A percentile compares a stretch with the other conserved stretches of the same genome.
Evolutionary conservation across 2,888 invertebrate species (phyloP).

Genomic region (Agriopis leucophaearia): DNA sequence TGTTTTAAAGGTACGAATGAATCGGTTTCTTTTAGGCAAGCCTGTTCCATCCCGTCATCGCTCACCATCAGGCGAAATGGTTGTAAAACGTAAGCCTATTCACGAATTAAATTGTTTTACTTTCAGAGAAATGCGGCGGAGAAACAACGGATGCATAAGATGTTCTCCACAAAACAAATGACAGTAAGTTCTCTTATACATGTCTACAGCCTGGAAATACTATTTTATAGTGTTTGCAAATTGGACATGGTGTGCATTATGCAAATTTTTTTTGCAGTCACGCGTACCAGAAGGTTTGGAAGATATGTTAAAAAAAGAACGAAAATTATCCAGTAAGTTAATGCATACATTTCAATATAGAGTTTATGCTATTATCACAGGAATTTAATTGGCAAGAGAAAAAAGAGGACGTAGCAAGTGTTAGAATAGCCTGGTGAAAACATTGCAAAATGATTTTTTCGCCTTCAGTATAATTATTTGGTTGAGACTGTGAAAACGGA

Average conservation of each 20-base stretch:
- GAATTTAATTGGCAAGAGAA: too few species aligned
- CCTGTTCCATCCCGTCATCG: too few species aligned
- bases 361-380: background rate
- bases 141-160: background rate
- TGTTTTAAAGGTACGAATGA: too few species aligned
- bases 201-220: background rate
- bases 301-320: constrained; percentile 35
- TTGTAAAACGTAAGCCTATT: too few species aligned
- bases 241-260: background rate
- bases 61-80: too few species aligned
- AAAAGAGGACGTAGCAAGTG: too few species aligned
- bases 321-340: constrained; percentile 31
- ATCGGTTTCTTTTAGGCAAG: too few species aligned
- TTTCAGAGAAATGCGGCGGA: constrained; percentile 26
- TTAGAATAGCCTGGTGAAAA: too few species aligned
- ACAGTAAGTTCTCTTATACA: background rate
- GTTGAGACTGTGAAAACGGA: too few species aligned
- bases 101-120: background rate
- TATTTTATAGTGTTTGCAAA: background rate
- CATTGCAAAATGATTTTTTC: too few species aligned
- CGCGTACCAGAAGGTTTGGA: constrained; percentile 28
- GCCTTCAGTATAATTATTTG: too few species aligned
- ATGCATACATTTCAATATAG: background rate
- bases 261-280: background rate
- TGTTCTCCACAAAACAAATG: background rate